These are phyloP conservation scores for Euphonia xanthogaster DNA, from an alignment of 2,797 vertebrate species.

Conservation along the genomic window DNA sequence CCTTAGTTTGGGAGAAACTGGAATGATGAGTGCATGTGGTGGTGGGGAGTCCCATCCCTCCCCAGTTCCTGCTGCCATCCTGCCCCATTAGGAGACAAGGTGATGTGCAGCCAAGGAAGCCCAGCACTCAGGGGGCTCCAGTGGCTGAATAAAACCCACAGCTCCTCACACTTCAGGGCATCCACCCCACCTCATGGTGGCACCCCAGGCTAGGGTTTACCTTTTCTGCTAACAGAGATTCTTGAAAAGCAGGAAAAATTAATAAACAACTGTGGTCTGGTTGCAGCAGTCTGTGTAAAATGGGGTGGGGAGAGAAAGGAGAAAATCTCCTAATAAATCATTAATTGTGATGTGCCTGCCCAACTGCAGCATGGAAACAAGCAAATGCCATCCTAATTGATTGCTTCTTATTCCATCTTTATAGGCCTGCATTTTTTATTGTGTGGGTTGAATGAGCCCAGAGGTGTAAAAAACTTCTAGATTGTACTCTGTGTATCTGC, in stretches of 20 bases:
- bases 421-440: constrained; percentile 44
- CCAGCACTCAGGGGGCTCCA: background rate
- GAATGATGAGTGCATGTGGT: background rate
- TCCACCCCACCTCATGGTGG: background rate
- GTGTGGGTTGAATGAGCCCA: constrained; percentile 52
- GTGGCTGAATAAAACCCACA: background rate
- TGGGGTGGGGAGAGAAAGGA: background rate
- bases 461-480: constrained; percentile 58
- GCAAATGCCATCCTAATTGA: constrained; percentile 66
- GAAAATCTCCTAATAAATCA: constrained; percentile 58
- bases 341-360: constrained; percentile 58
- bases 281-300: constrained; percentile 17
- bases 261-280: background rate
- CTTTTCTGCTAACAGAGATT: background rate
- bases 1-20: background rate
- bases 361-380: constrained; percentile 28
- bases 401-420: constrained; percentile 54
- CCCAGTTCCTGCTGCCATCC: background rate
- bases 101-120: background rate
- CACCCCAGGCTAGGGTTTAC: background rate
- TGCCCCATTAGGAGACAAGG: accelerated
- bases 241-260: background rate
- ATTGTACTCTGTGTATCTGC: constrained; percentile 31
- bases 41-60: background rate
- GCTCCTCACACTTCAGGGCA: background rate